These are phyloP conservation scores for Rhagium mordax DNA, from an alignment of 2,888 invertebrate genomes.

Conservation along the genomic window DNA sequence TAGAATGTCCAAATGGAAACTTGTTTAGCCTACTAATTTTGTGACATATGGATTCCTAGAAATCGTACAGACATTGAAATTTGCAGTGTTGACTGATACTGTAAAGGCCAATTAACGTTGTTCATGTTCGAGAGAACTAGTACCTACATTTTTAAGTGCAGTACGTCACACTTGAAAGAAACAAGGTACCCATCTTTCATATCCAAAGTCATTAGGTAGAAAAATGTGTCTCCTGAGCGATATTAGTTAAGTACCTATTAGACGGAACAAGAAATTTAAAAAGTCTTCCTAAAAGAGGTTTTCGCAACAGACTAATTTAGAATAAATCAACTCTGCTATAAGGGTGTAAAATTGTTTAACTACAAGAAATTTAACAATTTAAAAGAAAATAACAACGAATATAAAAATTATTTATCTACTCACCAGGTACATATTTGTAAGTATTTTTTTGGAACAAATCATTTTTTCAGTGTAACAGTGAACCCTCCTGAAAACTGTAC, in stretches of 20 bases:
- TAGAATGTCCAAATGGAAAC: not conserved
- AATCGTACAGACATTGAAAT: not conserved
- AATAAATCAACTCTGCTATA: too few species aligned
- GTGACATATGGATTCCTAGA: not conserved
- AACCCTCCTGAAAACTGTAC: too few species aligned
- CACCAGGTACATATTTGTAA: too few species aligned
- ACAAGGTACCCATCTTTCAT: conserved; percentile 5
- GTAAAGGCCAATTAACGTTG: not conserved
- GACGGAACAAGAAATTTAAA: too few species aligned
- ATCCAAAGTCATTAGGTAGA: conserved; percentile 5
- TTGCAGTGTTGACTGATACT: not conserved
- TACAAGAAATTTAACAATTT: too few species aligned
- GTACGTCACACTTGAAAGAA: not conserved
- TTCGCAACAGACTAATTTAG: too few species aligned
- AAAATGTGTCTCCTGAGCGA: not conserved
- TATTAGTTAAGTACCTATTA: not conserved
- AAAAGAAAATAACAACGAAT: too few species aligned
- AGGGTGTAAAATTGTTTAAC: too few species aligned
- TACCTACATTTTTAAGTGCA: not conserved
- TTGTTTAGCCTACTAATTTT: not conserved
- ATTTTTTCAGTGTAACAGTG: too few species aligned
- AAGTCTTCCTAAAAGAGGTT: too few species aligned
- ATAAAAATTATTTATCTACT: too few species aligned
- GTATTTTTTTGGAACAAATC: too few species aligned
- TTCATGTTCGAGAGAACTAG: not conserved